These are phyloP conservation scores for Eupsittula cactorum DNA, from an alignment of 2,113 vertebrate species.

Conservation along the genomic window DNA sequence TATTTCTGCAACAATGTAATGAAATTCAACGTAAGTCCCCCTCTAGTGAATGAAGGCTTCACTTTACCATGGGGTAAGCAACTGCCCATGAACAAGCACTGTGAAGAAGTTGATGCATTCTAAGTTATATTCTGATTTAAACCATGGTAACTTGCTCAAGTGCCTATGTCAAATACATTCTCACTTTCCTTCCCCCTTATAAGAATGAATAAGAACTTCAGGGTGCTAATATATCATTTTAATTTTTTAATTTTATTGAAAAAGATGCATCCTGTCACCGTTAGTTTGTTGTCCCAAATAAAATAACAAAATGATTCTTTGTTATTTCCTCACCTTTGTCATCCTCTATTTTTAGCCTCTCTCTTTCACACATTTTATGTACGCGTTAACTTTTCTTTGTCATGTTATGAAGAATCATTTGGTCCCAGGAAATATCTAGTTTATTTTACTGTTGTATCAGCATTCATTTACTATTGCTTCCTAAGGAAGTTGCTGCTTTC, in stretches of 20 bases:
- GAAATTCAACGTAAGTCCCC: not conserved
- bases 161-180: not conserved
- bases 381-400: not conserved
- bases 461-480: not conserved
- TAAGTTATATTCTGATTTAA: not conserved
- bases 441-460: no score
- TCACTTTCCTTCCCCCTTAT: not conserved
- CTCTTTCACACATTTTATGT: not conserved
- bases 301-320: not conserved
- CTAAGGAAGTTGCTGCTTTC: constrained; percentile 39
- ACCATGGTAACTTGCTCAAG: not conserved
- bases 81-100: not conserved
- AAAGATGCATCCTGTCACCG: not conserved
- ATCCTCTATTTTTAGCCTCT: not conserved
- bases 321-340: not conserved
- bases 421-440: no score
- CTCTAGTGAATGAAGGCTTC: not conserved
- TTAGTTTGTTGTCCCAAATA: not conserved
- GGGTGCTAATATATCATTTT: not conserved
- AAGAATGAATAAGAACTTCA: not conserved
- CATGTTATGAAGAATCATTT: not conserved
- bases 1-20: not conserved
- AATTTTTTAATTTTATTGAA: not conserved
- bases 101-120: not conserved
- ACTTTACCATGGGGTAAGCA: not conserved